Percentiles rank a stretch among this genome's conserved stretches.
Conservation (phyloP, 2,113 vertebrate species). For the Erpornis zantholeuca region DNA sequence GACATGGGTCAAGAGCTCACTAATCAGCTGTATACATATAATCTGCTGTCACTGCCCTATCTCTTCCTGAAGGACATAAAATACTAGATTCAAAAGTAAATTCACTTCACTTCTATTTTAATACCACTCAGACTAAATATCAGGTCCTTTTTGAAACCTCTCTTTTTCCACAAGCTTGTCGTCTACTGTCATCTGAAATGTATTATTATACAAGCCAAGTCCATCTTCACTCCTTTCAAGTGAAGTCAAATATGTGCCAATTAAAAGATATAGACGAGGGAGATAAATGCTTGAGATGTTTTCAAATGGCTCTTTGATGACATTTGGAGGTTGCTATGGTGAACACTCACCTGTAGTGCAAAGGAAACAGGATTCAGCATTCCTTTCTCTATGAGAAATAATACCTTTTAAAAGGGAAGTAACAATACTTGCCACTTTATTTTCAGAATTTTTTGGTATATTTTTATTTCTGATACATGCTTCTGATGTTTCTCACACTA, state of each 20-base stretch:
- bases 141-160: background rate
- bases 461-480: background rate
- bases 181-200: background rate
- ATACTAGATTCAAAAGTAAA: background rate
- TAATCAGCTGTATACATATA: background rate
- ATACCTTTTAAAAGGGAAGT: background rate
- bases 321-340: conserved; percentile 37
- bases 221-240: background rate
- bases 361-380: background rate
- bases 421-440: background rate
- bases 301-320: background rate
- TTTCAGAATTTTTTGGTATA: background rate
- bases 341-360: background rate
- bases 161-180: background rate
- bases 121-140: background rate
- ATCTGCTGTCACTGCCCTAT: background rate
- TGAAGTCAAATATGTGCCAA: background rate
- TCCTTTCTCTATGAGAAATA: background rate
- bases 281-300: background rate
- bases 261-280: background rate
- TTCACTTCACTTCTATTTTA: background rate
- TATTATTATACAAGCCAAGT: background rate
- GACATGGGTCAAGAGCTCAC: background rate
- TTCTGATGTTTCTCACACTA: background rate
- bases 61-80: background rate